Evolutionary conservation across 2,113 vertebrate genomes (phyloP), one percentile per base, ranked within the genome.

Genomic region (Elachura formosa): DNA sequence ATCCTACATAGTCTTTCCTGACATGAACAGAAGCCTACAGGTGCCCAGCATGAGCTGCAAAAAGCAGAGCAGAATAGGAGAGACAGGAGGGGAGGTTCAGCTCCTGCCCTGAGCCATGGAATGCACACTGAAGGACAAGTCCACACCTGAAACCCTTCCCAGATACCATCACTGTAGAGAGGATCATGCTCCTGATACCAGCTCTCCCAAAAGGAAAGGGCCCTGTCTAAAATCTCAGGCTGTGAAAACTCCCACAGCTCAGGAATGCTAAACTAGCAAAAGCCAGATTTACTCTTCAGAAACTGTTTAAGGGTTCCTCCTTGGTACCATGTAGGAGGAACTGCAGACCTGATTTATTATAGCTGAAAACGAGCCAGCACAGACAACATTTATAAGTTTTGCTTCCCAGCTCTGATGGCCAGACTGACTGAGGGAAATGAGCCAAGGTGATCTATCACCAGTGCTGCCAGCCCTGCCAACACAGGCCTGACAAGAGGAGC

Each of bases 181-280:
- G 13, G 17, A 75, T 89, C 16, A 3, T 24, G 25, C 72, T 77
- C 74, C 61, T 87, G 56, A 63, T 33, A 68, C 21, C 40, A 81
- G 68, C n/a, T n/a, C 56, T 74, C 55, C 59, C 0, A 0, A 55
- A 72, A 79, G 12, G 28, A 92, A 85, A 80, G 16, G n/a, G 76
- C 8, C 46, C 31, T 55, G 64, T 64, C 55, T 84, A n/a, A 91
- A 91, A 38, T 12, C 63, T 51, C 56, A 13, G 18, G 20, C 49
- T 93, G 62, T 51, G 82, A 82, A 64, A 79, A 72, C 78, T 82
- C 82, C 61, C 71, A 68, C 81, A 62, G 66, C 38, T 84, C 54
- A 84, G 93, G 74, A 94, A 93, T 80, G 89, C 52, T 85, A 80
- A 83, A 69, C 62, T 25, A 46, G 82, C 49, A 87, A 79, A 93